Evolutionary conservation across 1,140 invertebrate species (phyloP).

Genomic region (Bombus consobrinus): DNA sequence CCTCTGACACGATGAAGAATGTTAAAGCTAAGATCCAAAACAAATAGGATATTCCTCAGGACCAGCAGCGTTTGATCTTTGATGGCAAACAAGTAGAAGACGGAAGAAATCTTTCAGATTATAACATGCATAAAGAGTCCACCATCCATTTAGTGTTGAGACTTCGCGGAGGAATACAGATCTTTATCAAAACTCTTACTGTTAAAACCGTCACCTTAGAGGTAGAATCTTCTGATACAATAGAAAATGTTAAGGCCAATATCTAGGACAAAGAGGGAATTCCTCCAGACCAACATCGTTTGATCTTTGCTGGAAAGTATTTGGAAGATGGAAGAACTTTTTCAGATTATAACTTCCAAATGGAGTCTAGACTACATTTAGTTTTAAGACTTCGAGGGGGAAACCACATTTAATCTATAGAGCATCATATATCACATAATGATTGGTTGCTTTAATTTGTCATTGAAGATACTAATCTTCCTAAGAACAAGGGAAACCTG

Average conservation of each 20-base stretch:
- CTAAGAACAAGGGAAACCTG: slow-evolving; percentile 62
- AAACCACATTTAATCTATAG: slow-evolving; percentile 83
- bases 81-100: too few species aligned
- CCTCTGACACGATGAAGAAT: too few species aligned
- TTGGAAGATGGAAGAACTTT: slow-evolving; percentile 18
- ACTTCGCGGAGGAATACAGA: slow-evolving; percentile 37
- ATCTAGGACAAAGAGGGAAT: slow-evolving; percentile 30
- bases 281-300: slow-evolving; percentile 71
- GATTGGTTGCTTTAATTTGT: slow-evolving; percentile 71
- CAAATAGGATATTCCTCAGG: too few species aligned
- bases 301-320: background rate
- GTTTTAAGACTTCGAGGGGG: slow-evolving; percentile 26
- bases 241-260: slow-evolving; percentile 86
- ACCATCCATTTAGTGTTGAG: slow-evolving; percentile 12
- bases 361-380: background rate
- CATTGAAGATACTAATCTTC: slow-evolving; percentile 82
- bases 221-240: slow-evolving; percentile 89
- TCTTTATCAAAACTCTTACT: slow-evolving; percentile 3
- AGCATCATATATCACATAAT: too few species aligned
- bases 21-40: too few species aligned
- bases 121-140: too few species aligned
- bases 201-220: slow-evolving; percentile 83
- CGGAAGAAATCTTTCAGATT: too few species aligned
- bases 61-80: too few species aligned
- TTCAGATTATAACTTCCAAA: slow-evolving; percentile 66